Evolutionary conservation across 2,888 invertebrate species (phyloP).

Genomic region (Alviniconcha strummeri): DNA sequence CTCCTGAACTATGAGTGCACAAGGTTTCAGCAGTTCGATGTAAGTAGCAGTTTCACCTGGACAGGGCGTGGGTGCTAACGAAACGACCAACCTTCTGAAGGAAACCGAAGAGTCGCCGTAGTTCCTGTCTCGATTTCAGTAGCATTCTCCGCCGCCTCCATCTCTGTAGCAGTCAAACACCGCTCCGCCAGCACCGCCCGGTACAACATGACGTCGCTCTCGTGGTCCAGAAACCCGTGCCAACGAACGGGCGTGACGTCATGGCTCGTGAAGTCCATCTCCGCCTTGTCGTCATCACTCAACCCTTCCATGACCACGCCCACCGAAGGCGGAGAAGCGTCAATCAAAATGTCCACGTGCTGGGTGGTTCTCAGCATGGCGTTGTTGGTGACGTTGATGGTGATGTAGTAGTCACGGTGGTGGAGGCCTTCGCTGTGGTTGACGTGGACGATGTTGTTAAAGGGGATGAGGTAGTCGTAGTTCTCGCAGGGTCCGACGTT

Average conservation of each 20-base stretch:
- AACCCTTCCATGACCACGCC: conserved; percentile 53
- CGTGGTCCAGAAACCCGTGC: conserved; percentile 51
- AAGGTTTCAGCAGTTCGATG: too few relatives aligned
- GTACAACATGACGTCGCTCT: conserved; percentile 47
- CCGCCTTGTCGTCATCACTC: conserved; percentile 29
- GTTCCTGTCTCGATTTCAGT: conserved; percentile 25
- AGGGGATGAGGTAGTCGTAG: conserved; percentile 37
- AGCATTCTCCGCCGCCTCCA: conserved; percentile 1
- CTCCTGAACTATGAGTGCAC: too few relatives aligned
- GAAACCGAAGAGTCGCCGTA: not conserved
- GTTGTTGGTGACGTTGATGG: conserved; percentile 50
- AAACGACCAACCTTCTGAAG: not conserved
- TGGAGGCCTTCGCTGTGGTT: conserved; percentile 48
- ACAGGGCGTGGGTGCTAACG: too few relatives aligned
- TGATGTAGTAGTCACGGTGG: conserved; percentile 52
- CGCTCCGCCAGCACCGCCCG: conserved; percentile 32
- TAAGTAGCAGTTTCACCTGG: too few relatives aligned
- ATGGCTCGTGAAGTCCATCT: conserved; percentile 47
- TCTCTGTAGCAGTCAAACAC: conserved; percentile 35
- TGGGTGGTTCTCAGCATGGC: conserved; percentile 46
- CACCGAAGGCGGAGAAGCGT: conserved; percentile 52
- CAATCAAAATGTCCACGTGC: conserved; percentile 52
- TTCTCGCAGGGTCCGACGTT: conserved; percentile 45
- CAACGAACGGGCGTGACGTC: conserved; percentile 37
- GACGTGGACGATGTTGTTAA: conserved; percentile 38